phyloP scores from a whole-genome alignment of 2,888 invertebrate species.

The Nasonia oneida region DNA sequence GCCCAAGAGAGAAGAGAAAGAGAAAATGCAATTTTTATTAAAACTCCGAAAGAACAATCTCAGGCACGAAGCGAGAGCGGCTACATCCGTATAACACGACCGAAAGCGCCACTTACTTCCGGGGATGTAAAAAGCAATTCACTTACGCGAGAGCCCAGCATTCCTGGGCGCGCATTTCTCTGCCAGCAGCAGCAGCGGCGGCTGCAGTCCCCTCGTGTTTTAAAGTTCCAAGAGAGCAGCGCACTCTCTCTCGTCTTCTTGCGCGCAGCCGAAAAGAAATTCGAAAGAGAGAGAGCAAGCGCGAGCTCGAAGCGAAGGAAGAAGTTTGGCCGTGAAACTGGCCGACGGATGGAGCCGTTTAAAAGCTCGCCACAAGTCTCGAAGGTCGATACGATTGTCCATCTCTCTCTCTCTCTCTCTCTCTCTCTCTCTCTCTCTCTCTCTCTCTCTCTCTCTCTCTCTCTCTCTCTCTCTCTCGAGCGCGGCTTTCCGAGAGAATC shows the following conservation, averaged over 20 bases:
- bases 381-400: constrained; percentile 27
- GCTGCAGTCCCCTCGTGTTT: neutral
- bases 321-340: constrained; percentile 48
- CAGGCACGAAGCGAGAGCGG: neutral
- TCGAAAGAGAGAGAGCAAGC: neutral
- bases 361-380: constrained; percentile 23
- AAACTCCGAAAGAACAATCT: constrained; percentile 59
- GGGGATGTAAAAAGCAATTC: constrained; percentile 62
- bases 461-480: neutral
- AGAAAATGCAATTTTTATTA: constrained; percentile 57
- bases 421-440: neutral
- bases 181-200: neutral
- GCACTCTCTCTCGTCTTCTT: neutral
- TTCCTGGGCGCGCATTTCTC: constrained; percentile 42
- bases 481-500: neutral
- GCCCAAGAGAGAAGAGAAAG: neutral
- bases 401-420: neutral
- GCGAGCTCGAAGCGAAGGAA: constrained; percentile 29
- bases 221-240: constrained; percentile 27
- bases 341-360: constrained; percentile 18
- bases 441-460: neutral
- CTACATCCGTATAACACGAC: constrained; percentile 37
- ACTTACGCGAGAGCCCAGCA: constrained; percentile 52
- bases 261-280: neutral
- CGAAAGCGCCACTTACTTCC: constrained; percentile 58